A percentile compares a stretch with the other conserved stretches of the same genome.
Evolutionary conservation across 2,888 invertebrate genomes (phyloP).

Genomic region (Sarcophaga variegata): DNA sequence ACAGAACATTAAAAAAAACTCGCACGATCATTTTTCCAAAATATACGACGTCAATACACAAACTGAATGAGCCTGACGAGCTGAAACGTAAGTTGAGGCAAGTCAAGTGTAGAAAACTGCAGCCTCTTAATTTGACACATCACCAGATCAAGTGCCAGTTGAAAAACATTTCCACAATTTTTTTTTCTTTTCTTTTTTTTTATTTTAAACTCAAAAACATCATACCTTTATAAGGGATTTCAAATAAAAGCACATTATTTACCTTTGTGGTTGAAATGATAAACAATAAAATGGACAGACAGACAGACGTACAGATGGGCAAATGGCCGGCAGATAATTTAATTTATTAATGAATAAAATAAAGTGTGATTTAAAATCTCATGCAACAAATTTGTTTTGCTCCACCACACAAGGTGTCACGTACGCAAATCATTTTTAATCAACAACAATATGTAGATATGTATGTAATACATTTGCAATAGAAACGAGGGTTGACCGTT

Average conservation of each 20-base stretch:
- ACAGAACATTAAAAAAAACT: slow-evolving; percentile 68
- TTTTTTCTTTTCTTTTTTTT: too few species aligned
- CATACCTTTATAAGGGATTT: slow-evolving; percentile 39
- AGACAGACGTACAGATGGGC: neutral
- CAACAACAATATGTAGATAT: neutral
- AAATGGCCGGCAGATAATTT: slow-evolving; percentile 14
- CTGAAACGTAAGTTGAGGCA: neutral
- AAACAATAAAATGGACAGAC: neutral
- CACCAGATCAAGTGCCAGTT: slow-evolving; percentile 79
- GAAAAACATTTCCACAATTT: neutral
- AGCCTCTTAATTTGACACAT: slow-evolving; percentile 80
- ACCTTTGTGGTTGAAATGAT: neutral
- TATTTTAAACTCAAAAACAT: slow-evolving; percentile 1
- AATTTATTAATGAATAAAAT: slow-evolving; percentile 42
- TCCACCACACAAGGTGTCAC: slow-evolving; percentile 63
- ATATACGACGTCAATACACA: slow-evolving; percentile 49
- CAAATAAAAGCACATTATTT: slow-evolving; percentile 28
- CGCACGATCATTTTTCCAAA: slow-evolving; percentile 76
- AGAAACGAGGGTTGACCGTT: neutral
- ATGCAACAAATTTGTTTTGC: neutral
- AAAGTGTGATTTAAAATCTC: slow-evolving; percentile 39
- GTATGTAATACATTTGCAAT: neutral
- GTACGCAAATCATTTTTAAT: slow-evolving; percentile 44
- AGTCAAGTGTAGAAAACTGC: slow-evolving; percentile 69
- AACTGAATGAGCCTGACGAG: slow-evolving; percentile 26